Evolutionary conservation across 2,113 vertebrate genomes (phyloP).

Genomic region (Mormyrus lacerda): DNA sequence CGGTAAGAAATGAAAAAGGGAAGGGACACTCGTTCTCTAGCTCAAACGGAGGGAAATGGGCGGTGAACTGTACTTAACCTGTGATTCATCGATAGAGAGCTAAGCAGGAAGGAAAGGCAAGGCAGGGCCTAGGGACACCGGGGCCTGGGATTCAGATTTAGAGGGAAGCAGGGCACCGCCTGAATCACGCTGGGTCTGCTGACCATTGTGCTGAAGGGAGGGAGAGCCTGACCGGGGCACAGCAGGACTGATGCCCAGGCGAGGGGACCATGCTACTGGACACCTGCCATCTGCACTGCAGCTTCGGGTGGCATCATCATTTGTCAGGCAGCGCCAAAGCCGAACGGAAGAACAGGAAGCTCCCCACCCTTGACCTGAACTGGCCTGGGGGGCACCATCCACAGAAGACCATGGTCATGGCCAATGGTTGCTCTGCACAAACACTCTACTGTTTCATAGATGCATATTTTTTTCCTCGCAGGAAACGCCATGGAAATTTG

Average conservation of each 20-base stretch:
- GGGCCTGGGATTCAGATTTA: slow-evolving; percentile 1
- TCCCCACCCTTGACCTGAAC: not conserved
- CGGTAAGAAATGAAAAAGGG: not conserved
- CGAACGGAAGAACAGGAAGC: not conserved
- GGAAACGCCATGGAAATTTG: slow-evolving; percentile 38
- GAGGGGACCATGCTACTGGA: too few species aligned
- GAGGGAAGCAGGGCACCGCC: not conserved
- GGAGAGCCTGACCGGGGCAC: slow-evolving; percentile 1
- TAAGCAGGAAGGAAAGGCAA: slow-evolving; percentile 39
- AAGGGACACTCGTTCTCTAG: not conserved
- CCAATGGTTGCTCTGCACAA: slow-evolving; percentile 31
- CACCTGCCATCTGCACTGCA: not conserved
- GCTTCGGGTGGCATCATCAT: not conserved
- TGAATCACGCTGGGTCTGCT: slow-evolving; percentile 13
- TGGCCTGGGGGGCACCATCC: not conserved
- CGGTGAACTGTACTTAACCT: slow-evolving; percentile 19
- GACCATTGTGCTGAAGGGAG: slow-evolving; percentile 4
- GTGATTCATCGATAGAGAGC: slow-evolving; percentile 20
- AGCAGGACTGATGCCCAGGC: not conserved
- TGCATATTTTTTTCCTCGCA: slow-evolving; percentile 32
- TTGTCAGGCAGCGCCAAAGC: not conserved
- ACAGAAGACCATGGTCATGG: not conserved
- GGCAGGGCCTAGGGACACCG: slow-evolving; percentile 30
- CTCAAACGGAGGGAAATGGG: not conserved
- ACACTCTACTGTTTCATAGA: slow-evolving; percentile 35